Evolutionary conservation across 2,888 invertebrate species (phyloP).

Genomic region (Eupithecia pulchellata): DNA sequence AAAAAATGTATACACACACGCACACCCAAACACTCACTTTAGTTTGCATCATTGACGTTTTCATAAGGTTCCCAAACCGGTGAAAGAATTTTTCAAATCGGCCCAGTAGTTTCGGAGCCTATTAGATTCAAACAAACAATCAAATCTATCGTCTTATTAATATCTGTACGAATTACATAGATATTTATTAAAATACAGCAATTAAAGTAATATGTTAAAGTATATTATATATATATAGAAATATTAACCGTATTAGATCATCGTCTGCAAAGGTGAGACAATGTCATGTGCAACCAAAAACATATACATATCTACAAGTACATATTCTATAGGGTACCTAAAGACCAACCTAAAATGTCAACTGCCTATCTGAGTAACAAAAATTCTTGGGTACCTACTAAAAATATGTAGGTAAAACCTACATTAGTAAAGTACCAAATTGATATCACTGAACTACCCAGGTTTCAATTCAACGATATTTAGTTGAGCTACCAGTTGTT

Average conservation of each 20-base stretch:
- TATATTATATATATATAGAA: neutral
- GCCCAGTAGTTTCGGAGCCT: no score
- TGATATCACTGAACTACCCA: neutral
- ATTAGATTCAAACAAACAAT: no score
- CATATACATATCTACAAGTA: neutral
- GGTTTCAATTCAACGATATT: neutral
- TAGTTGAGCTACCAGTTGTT: no score
- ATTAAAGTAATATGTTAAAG: neutral
- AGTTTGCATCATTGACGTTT: no score
- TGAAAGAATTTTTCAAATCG: no score
- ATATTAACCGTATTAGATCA: conserved; percentile 29
- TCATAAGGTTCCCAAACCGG: no score
- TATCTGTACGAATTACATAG: no score
- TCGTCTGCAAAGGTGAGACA: conserved; percentile 7
- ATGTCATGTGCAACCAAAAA: neutral
- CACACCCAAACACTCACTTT: no score
- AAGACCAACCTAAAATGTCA: neutral
- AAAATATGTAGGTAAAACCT: neutral
- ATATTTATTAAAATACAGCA: neutral
- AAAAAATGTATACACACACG: no score
- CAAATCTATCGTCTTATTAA: no score
- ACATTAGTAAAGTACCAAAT: neutral
- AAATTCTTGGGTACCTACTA: neutral
- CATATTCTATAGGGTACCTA: neutral
- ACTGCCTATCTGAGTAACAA: neutral